Percentiles rank a stretch among this genome's conserved stretches.
phyloP scores from a whole-genome alignment of 2,113 vertebrate genomes.

The Urocynchramus pylzowi region DNA sequence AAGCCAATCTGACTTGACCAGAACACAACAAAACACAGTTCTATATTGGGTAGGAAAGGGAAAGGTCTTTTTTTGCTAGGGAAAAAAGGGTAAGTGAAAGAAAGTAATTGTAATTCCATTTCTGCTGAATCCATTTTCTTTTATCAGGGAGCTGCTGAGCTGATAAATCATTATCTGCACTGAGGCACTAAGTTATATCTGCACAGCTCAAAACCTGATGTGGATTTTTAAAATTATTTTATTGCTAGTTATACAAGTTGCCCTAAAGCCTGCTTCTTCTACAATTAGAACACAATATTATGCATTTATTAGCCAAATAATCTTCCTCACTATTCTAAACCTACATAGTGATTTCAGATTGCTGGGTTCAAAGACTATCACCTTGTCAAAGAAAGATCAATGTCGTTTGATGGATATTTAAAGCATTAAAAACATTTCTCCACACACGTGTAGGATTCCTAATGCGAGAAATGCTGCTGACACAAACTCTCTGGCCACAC shows the following conservation, averaged over 20 bases:
- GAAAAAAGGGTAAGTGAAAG: not conserved
- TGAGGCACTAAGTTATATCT: not conserved
- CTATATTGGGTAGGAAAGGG: not conserved
- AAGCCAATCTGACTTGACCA: not conserved
- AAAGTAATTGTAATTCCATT: not conserved
- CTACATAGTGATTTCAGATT: not conserved
- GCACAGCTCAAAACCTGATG: not conserved
- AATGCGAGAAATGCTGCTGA: not conserved
- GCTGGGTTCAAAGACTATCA: not conserved
- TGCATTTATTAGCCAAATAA: not conserved
- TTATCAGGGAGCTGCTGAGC: not conserved
- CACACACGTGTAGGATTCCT: fast-evolving
- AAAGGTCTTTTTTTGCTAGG: not conserved
- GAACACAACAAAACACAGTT: not conserved
- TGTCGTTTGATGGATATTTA: not conserved
- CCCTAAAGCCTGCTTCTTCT: not conserved
- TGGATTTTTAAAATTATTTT: not conserved
- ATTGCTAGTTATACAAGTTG: not conserved
- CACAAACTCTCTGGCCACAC: not conserved
- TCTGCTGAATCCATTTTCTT: not conserved
- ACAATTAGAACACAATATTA: not conserved
- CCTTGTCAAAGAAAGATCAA: not conserved
- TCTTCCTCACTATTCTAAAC: not conserved
- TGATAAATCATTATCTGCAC: not conserved
- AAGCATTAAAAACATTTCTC: not conserved